Percentiles rank a stretch among this genome's conserved stretches.
These are phyloP conservation scores for Euplexia lucipara DNA, from an alignment of 2,888 invertebrate species.

Conservation along the genomic window DNA sequence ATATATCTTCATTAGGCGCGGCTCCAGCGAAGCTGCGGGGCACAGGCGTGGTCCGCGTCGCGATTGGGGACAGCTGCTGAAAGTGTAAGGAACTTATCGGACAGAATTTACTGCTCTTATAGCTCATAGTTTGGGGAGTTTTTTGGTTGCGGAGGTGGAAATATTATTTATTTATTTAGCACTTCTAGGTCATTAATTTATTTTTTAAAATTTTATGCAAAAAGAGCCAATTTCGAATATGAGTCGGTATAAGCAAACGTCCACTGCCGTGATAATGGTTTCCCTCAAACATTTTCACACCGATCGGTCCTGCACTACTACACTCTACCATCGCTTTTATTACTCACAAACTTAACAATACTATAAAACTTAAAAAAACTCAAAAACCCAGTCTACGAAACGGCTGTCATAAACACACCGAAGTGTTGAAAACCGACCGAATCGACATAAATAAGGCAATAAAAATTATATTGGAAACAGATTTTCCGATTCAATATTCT, in stretches of 20 bases:
- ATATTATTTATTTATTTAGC: no score
- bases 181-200: no score
- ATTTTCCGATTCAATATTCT: conserved; percentile 31
- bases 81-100: conserved; percentile 41
- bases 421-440: neutral
- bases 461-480: conserved; percentile 12
- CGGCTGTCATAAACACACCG: neutral
- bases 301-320: no score
- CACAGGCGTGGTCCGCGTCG: conserved; percentile 7
- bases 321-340: no score
- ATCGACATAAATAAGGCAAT: conserved; percentile 1
- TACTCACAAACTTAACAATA: no score
- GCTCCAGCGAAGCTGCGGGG: conserved; percentile 27
- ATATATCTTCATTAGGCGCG: conserved; percentile 45
- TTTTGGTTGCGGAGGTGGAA: no score
- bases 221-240: no score
- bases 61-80: conserved; percentile 37
- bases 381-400: neutral
- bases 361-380: no score
- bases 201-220: no score
- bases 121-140: neutral
- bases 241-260: no score
- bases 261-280: no score
- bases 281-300: no score
- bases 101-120: conserved; percentile 21